Conservation (phyloP, 2,113 vertebrate species). For the Dryoscopus gambensis region DNA sequence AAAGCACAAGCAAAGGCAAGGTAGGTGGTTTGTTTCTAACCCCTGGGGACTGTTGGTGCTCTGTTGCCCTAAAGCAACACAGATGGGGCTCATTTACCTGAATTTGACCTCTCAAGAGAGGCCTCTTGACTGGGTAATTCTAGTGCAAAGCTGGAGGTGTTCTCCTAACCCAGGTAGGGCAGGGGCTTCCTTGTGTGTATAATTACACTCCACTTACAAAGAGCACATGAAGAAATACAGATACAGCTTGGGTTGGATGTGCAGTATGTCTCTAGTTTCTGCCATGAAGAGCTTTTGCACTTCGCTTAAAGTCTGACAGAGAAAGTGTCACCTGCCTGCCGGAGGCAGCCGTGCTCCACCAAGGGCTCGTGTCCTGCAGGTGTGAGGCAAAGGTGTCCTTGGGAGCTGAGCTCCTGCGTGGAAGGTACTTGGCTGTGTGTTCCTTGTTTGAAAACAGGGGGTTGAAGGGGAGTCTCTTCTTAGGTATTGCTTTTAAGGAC, state of each 20-base stretch:
- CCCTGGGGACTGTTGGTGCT: not conserved
- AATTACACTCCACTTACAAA: not conserved
- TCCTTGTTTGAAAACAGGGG: not conserved
- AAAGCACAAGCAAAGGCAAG: not conserved
- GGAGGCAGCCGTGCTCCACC: not conserved
- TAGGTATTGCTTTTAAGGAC: not conserved
- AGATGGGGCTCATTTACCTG: not conserved
- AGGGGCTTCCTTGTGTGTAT: fast-evolving
- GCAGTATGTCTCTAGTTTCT: not conserved
- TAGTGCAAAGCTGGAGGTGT: not conserved
- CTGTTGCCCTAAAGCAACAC: not conserved
- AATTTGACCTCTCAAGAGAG: not conserved
- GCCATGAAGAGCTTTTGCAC: not conserved
- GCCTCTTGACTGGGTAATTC: not conserved
- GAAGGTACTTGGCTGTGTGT: not conserved
- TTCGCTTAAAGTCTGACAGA: not conserved
- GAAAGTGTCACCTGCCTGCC: not conserved
- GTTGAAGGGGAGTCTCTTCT: not conserved
- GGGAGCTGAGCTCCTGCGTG: not conserved
- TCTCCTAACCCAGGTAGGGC: not conserved
- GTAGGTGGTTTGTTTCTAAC: not conserved
- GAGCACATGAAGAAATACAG: not conserved
- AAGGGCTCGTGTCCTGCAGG: not conserved
- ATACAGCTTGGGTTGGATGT: not conserved
- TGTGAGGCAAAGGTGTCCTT: not conserved